phyloP scores from a whole-genome alignment of 2,888 invertebrate species.

The Xylota segnis region DNA sequence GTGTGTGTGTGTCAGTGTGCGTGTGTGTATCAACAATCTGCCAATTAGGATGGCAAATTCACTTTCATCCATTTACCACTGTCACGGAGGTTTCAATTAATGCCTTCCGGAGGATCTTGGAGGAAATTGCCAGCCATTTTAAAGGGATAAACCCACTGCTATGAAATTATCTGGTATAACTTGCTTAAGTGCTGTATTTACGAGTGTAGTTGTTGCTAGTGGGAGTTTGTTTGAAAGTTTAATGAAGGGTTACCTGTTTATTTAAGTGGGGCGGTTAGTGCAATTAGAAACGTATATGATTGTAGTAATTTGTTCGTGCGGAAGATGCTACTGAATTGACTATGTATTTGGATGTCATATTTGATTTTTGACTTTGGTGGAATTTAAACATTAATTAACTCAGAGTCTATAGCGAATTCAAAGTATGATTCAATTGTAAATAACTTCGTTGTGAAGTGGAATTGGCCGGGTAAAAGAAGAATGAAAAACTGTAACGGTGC shows the following conservation, averaged over 20 bases:
- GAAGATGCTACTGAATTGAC: not conserved
- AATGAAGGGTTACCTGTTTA: conserved; percentile 65
- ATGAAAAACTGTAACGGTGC: too few relatives aligned
- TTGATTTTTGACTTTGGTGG: too few relatives aligned
- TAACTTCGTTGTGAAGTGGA: too few relatives aligned
- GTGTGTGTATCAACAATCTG: conserved; percentile 42
- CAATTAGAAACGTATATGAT: conserved; percentile 50
- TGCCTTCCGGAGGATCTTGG: conserved; percentile 61
- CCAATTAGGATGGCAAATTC: conserved; percentile 62
- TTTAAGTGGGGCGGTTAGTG: conserved; percentile 52
- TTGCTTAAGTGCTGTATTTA: conserved; percentile 50
- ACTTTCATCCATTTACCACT: conserved; percentile 60
- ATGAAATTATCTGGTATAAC: conserved; percentile 64
- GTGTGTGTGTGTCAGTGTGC: conserved; percentile 1
- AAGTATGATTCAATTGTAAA: too few relatives aligned
- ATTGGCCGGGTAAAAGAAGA: too few relatives aligned
- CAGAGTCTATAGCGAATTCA: too few relatives aligned
- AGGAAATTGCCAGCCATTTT: conserved; percentile 65
- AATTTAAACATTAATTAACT: too few relatives aligned
- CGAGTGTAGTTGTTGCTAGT: conserved; percentile 5
- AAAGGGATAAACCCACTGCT: conserved; percentile 53
- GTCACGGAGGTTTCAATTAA: conserved; percentile 70
- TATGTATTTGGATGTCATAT: not conserved
- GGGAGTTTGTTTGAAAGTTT: conserved; percentile 56
- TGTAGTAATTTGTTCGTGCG: conserved; percentile 1